Percentiles rank a stretch among this genome's conserved stretches.
phyloP scores from a whole-genome alignment of 2,888 invertebrate genomes.

The Epirrhoe tristata region DNA sequence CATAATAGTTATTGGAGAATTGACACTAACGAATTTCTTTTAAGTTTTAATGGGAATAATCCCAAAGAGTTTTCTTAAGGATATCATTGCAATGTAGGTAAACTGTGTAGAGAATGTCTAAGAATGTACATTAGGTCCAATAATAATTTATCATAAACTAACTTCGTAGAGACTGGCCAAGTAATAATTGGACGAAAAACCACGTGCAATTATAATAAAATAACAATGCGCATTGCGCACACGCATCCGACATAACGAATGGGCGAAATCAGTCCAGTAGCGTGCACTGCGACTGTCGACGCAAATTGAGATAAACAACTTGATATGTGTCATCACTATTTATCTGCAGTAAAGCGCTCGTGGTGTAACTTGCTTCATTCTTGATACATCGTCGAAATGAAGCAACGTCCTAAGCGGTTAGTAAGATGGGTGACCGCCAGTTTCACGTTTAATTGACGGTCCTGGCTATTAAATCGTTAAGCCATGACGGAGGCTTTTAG shows the following conservation, averaged over 20 bases:
- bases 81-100: too few species aligned
- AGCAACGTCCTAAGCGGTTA: too few species aligned
- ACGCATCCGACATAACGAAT: slow-evolving; percentile 14
- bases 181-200: not conserved
- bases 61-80: too few species aligned
- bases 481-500: too few species aligned
- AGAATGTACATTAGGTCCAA: too few species aligned
- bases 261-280: slow-evolving; percentile 24
- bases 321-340: slow-evolving; percentile 2
- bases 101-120: too few species aligned
- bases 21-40: not conserved
- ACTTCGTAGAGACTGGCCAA: not conserved
- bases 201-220: not conserved
- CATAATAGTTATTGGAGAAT: not conserved
- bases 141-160: not conserved
- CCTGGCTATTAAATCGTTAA: too few species aligned
- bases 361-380: too few species aligned
- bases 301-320: slow-evolving; percentile 26
- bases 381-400: too few species aligned
- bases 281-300: slow-evolving; percentile 22
- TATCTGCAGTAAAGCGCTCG: not conserved
- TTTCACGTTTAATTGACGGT: too few species aligned
- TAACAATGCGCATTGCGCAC: slow-evolving; percentile 6
- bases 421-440: too few species aligned
- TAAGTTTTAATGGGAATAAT: not conserved